Conservation (phyloP, 2,797 vertebrate species). For the Semaprochilodus insignis region DNA sequence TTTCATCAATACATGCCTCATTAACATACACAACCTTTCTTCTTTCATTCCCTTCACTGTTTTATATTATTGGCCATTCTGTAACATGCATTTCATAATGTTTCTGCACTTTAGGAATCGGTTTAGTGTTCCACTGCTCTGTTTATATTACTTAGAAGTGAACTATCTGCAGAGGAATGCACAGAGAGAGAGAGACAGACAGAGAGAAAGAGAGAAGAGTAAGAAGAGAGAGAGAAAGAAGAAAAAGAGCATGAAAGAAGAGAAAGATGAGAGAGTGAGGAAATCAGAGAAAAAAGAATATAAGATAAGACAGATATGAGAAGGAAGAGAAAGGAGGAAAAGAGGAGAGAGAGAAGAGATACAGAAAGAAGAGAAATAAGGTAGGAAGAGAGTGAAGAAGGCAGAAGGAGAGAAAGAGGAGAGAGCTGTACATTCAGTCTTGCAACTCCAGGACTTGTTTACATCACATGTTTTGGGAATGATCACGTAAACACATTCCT, state of each 20-base stretch:
- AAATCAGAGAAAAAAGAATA: not conserved
- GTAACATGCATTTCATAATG: not conserved
- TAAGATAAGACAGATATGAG: not conserved
- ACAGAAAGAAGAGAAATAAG: not conserved
- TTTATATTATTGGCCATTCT: not conserved
- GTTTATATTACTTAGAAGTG: constrained; percentile 21
- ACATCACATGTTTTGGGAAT: not conserved
- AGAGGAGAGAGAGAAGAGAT: not conserved
- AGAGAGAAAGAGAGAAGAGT: not conserved
- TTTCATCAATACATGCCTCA: not conserved
- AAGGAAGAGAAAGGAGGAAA: not conserved
- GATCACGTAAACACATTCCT: constrained; percentile 5
- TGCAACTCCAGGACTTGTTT: not conserved
- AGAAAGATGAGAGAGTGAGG: not conserved
- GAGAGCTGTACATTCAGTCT: not conserved
- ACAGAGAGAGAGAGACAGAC: not conserved
- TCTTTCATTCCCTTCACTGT: not conserved
- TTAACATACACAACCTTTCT: not conserved
- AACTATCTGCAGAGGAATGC: constrained; percentile 35
- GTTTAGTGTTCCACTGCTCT: not conserved
- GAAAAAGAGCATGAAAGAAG: not conserved
- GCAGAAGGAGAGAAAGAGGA: too few species aligned
- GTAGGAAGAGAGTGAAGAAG: not conserved
- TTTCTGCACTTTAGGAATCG: not conserved
- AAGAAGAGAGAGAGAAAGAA: not conserved